Evolutionary conservation across 2,888 invertebrate species (phyloP), one percentile per base, ranked within the genome.

Genomic region (Ellobium chinense): DNA sequence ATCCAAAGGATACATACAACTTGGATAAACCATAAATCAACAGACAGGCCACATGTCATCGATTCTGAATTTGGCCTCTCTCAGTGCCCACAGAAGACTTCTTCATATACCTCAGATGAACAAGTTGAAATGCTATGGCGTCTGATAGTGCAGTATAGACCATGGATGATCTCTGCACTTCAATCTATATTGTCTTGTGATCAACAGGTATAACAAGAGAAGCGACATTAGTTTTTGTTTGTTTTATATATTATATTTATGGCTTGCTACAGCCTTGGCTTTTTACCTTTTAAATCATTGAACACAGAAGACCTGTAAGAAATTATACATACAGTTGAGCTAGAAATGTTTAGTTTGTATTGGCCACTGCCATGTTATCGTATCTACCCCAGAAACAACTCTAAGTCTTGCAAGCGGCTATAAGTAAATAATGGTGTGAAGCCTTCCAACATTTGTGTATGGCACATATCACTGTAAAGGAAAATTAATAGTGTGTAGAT

Each of bases 181-280:
- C 56, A 37, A 29, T 36, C 34, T 60, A 60, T 72, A 36, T 60
- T 72, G 36, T 60, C 60, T 3, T 72, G 72, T 37, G 72, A 72
- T 37, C 36, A 58, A 27, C 34, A 60, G 37, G 72, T 72, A 58
- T 5, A 58, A 58, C n/a, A n/a, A n/a, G n/a, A n/a, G n/a, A n/a
- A n/a, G n/a, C n/a, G n/a, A n/a, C n/a, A n/a, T n/a, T n/a, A n/a
- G n/a, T n/a, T n/a, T n/a, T n/a, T 46, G 18, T 46, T 46, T 46
- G 7, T 46, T 7, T 46, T 46, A 46, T 18, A 12, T 18, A 46
- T 46, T 46, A 18, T 46, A 18, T 46, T 18, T 46, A 18, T 46
- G 46, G 46, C 46, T n/a, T n/a, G n/a, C n/a, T n/a, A n/a, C n/a
- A n/a, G n/a, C n/a, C n/a, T n/a, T n/a, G n/a, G n/a, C n/a, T n/a